Conservation (phyloP, 2,113 vertebrate genomes). For the Tachuris rubrigastra region DNA sequence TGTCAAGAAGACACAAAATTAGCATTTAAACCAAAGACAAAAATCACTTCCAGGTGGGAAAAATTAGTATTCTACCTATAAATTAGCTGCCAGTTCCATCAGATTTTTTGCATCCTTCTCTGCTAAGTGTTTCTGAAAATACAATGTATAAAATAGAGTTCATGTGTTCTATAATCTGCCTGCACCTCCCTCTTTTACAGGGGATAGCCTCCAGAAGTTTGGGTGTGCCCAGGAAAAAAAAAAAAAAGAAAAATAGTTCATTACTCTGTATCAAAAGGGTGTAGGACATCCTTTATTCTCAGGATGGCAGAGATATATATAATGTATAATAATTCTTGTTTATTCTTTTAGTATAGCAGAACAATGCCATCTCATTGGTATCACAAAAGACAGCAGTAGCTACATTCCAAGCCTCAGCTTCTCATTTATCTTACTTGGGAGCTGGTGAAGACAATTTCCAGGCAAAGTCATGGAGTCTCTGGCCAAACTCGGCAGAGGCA, state of each 20-base stretch:
- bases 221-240: not conserved
- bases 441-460: not conserved
- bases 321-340: not conserved
- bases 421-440: conserved; percentile 6
- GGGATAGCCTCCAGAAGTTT: conserved; percentile 10
- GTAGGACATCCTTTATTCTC: not conserved
- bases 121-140: conserved; percentile 9
- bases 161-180: not conserved
- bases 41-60: not conserved
- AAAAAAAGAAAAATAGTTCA: not conserved
- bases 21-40: not conserved
- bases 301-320: not conserved
- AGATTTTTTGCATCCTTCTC: not conserved
- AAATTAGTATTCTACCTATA: not conserved
- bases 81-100: not conserved
- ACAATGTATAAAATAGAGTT: not conserved
- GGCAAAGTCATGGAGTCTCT: not conserved
- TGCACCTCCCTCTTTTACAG: conserved; percentile 1
- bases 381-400: conserved; percentile 6
- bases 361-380: not conserved
- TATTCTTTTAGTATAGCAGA: not conserved
- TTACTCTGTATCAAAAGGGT: not conserved
- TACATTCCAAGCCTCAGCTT: not conserved
- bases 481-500: not conserved
- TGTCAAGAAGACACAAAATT: not conserved